Evolutionary conservation across 2,797 vertebrate genomes (phyloP), one percentile per base, ranked within the genome.

Genomic region (Sebastes minor): DNA sequence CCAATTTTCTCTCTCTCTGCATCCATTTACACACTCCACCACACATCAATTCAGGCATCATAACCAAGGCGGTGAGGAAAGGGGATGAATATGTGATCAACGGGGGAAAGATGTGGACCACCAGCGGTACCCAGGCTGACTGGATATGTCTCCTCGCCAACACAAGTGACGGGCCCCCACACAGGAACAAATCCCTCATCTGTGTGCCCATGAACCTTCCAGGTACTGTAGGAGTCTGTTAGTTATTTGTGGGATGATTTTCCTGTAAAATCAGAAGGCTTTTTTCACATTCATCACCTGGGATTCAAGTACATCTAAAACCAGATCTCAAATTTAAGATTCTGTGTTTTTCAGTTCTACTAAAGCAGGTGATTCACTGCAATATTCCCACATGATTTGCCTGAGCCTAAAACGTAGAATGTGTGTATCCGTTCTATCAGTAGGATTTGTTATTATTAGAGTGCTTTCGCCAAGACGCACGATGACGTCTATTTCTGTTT

Each of bases 81-180:
- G 96, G 95, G 0, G 87, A 96, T 49, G 96, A 97, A 5, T 96
- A 94, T 10, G 80, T 97, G 52, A 95, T 97, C 81, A 97, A 95
- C 18, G 96, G 96, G 0, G 94, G 97, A 1, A 97, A 97, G 90
- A 97, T 97, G 96, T 97, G 97, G 97, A 97, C 94, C 35, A 97
- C 96, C 0, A 96, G 85, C 0, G 95, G 96, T 1, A 92, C 92
- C 65, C 96, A 97, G 88, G 97, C 96, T 0, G 96, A 98, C 87
- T 97, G 96, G 96, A 97, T 97, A 95, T 97, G 96, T 86, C 94
- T 97, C 6, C 90, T 96, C 20, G 96, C 96, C 76, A 97, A 97
- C 90, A 97, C 96, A 57, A 94, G 92, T 0, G 89, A 96, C 5
- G 96, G 95, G 22, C 94, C 93, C 1, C 66, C 94, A 0, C 96